These are phyloP conservation scores for Magallana angulata DNA, from an alignment of 1,140 invertebrate genomes.

Conservation along the genomic window DNA sequence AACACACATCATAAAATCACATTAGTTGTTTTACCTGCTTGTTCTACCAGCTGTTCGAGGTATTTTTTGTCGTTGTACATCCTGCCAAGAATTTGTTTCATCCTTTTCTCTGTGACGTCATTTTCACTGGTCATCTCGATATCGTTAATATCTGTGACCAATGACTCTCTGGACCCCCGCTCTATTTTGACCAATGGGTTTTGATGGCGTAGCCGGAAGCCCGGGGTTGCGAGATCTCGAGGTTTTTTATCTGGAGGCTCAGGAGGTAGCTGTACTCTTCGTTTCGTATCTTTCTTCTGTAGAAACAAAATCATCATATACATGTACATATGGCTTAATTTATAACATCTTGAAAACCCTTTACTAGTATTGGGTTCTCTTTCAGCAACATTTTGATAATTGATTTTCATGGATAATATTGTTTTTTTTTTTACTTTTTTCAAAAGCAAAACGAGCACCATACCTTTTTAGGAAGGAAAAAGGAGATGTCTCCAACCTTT, in stretches of 20 bases:
- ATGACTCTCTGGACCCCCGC: constrained; percentile 40
- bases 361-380: no score
- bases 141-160: not conserved
- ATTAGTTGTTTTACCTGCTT: constrained; percentile 48
- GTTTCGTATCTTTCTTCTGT: not conserved
- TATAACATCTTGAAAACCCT: not conserved
- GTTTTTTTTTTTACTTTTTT: no score
- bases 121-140: constrained; percentile 10
- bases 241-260: not conserved
- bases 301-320: not conserved
- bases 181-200: constrained; percentile 55
- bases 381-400: no score
- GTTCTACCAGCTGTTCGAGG: constrained; percentile 64
- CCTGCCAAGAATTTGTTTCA: constrained; percentile 66
- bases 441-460: not conserved
- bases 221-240: constrained; percentile 36
- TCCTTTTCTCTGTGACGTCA: constrained; percentile 55
- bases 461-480: constrained; percentile 55
- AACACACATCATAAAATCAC: not conserved
- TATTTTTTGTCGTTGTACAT: constrained; percentile 71
- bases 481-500: constrained; percentile 49
- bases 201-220: constrained; percentile 38
- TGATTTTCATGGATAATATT: no score
- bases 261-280: not conserved
- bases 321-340: not conserved